phyloP scores from a whole-genome alignment of 2,797 vertebrate genomes.

The Poliocrania exsul region DNA sequence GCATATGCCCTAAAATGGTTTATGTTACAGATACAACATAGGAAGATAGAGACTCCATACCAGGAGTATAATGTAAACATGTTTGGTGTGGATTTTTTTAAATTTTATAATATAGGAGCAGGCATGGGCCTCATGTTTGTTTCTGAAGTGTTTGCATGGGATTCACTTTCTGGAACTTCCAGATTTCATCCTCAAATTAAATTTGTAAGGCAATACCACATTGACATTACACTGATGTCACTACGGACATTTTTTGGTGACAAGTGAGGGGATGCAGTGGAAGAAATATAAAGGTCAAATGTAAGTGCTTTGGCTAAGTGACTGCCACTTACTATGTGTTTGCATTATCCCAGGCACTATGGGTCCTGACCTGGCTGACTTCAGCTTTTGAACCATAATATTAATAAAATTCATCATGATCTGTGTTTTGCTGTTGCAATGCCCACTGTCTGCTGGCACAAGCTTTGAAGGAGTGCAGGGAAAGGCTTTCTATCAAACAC shows the following conservation, averaged over 20 bases:
- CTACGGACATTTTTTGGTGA: fast-evolving
- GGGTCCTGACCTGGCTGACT: not conserved
- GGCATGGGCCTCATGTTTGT: fast-evolving
- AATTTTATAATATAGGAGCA: not conserved
- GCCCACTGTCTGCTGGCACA: not conserved
- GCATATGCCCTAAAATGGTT: not conserved
- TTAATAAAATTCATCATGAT: not conserved
- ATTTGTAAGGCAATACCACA: not conserved
- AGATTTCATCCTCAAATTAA: not conserved
- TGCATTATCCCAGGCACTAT: not conserved
- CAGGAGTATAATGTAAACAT: fast-evolving
- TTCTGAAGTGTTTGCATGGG: not conserved
- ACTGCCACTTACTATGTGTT: not conserved
- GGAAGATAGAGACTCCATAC: not conserved
- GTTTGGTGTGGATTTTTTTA: not conserved
- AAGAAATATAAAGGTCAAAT: not conserved
- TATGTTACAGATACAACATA: not conserved
- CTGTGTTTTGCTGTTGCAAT: not conserved
- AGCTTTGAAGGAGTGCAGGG: not conserved
- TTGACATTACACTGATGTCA: not conserved
- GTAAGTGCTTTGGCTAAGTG: not conserved
- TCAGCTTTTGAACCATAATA: not conserved
- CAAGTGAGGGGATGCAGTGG: fast-evolving
- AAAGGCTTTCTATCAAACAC: not conserved
- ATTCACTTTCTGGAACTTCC: not conserved